Base-by-base conservation (phyloP, 1,140 invertebrate species). In the Caenorhabditis latens region DNA sequence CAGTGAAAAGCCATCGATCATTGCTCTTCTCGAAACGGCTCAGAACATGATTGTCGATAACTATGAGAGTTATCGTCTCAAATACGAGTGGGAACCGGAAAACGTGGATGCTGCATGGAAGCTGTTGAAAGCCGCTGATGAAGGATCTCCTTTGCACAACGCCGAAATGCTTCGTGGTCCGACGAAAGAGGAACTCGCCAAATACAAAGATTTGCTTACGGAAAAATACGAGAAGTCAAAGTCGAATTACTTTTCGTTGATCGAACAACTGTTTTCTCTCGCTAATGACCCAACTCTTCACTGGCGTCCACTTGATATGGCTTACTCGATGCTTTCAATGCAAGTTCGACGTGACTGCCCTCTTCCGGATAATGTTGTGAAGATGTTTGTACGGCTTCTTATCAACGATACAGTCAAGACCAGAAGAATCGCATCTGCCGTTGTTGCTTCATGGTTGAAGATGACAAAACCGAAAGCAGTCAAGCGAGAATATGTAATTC, bases 1-100 rank as follows among this genome's bases (percentile, higher is more conserved):
- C 83, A 96, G 95, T 0, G 96, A 97, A 90, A 96, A 96, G 92
- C 94, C 95, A 3, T 96, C 95, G 13, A 95, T 97, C 50, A 95
- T 96, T 63, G 94, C 93, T 57, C 92, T 97, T 53, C 94, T 97
- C 83, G 95, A 96, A 85, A 91, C 93, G 42, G 93, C 95, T 42
- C 93, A 93, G 57, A 93, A 93, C 57, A 92, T 92, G 67, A 91
- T 95, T 16, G 90, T 93, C 48, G 94, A 94, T 89, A 90, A 93
- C 84, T 92, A 94, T 85, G 93, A 94, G 57, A 94, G 94, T 32
- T 92, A 94, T 87, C 92, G 93, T 82, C 93, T 95, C 46, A 90
- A 92, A 82, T 91, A 83, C 21, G 84, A 87, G 16, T 57, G 63
- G 46, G 46, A 89, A 83, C 48, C 84, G 21, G 63, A 46, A 65